Conservation (phyloP, 1,140 invertebrate species). For the Triops cancriformis region DNA sequence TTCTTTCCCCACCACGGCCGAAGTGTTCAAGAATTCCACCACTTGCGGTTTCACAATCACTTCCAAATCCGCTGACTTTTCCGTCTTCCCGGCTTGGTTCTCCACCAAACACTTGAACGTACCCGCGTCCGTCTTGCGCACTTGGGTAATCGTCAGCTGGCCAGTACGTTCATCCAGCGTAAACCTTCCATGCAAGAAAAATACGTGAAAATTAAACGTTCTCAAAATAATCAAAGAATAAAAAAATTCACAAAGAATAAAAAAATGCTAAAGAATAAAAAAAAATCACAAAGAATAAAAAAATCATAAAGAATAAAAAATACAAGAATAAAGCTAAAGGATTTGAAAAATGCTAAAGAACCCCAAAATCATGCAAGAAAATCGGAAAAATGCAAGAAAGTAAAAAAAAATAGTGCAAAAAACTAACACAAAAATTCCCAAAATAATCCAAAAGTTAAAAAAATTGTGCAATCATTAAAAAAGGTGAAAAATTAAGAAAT, state of each 20-base stretch:
- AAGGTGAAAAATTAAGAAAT: too few relatives aligned
- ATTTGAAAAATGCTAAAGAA: too few relatives aligned
- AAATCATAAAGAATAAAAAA: too few relatives aligned
- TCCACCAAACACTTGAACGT: constrained; percentile 71
- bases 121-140: constrained; percentile 65
- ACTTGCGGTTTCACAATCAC: constrained; percentile 67
- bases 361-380: too few relatives aligned
- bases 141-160: constrained; percentile 60
- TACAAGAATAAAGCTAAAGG: too few relatives aligned
- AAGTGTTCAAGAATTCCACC: constrained; percentile 64
- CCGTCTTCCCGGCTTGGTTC: constrained; percentile 60
- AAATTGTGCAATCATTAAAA: too few relatives aligned
- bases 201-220: background rate
- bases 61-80: constrained; percentile 53
- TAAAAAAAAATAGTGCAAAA: too few relatives aligned
- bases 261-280: too few relatives aligned
- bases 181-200: constrained; percentile 1
- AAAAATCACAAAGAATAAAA: too few relatives aligned
- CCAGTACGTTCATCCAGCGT: constrained; percentile 43
- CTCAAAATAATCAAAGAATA: background rate
- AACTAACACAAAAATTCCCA: too few relatives aligned
- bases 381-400: too few relatives aligned
- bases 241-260: background rate
- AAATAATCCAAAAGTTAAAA: too few relatives aligned
- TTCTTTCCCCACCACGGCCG: constrained; percentile 52